Base-by-base conservation (phyloP, 2,888 invertebrate genomes). In the Ashinkailepas kermadecensis region DNA sequence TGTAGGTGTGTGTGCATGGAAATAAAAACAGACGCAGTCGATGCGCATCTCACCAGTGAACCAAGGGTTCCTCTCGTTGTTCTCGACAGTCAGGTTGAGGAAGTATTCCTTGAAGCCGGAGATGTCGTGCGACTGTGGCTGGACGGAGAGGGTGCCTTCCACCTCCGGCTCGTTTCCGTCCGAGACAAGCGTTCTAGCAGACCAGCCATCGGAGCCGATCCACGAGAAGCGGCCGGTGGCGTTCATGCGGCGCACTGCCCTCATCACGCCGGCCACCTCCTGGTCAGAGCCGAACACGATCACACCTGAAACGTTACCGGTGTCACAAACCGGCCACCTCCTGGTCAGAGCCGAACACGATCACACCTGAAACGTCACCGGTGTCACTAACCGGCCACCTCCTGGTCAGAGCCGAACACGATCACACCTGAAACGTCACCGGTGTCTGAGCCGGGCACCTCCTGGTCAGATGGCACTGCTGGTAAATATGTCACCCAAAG, bases 131-230 rank as follows among this genome's bases (percentile, higher is more conserved):
- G 97, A 97, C 86, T 94, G 93, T 0, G 97, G 97, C 86, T 97
- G 97, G 0, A 97, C 95, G 15, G 96, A 96, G 84, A 97, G 90
- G 0, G 97, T 97, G n/a, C 97, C 95, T 87, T 95, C 95, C 65
- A 95, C 94, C 88, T 96, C 95, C 1, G 92, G 90, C 87, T 96
- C 96, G 87, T 95, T 95, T 84, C 95, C 95, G 85, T 94, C 93
- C 10, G 93, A 94, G 59, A 96, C 95, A 84, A 95, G 89, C 81
- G 93, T 92, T 80, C 97, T 88, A 11, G 95, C 96, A 86, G 95
- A 95, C 97, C 97, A 97, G 0, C 97, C 97, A 86, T 97, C 97
- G 59, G 95, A 96, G 0, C 97, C 97, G 67, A 97, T 96, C 97
- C 97, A 97, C 82, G 95, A 94, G 89, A 97, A 98, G 81, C 92